These are phyloP conservation scores for Baccha elongata DNA, from an alignment of 2,888 invertebrate genomes.

Conservation along the genomic window DNA sequence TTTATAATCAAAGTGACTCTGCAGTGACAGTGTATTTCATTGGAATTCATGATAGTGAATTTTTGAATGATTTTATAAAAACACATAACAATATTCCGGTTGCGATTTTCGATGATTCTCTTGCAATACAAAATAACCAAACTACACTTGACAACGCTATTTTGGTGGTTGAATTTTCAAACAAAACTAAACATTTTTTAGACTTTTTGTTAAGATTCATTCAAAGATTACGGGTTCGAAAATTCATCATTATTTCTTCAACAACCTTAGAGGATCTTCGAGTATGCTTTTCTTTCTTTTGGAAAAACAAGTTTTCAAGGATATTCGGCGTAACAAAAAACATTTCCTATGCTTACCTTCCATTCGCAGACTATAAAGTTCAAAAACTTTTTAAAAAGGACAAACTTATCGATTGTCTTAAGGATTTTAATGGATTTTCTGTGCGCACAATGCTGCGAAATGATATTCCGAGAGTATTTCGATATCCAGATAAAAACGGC, in stretches of 20 bases:
- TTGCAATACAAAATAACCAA: neutral
- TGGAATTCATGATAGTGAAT: neutral
- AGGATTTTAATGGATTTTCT: conserved; percentile 35
- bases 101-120: neutral
- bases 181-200: neutral
- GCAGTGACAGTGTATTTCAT: conserved; percentile 24
- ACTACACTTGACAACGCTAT: neutral
- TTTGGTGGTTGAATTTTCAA: neutral
- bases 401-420: neutral
- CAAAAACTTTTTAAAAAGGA: neutral
- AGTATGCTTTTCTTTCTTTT: conserved; percentile 10
- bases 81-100: conserved; percentile 3
- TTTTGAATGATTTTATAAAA: conserved; percentile 5
- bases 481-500: conserved; percentile 13
- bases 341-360: conserved; percentile 3
- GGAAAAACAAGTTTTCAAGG: conserved; percentile 24
- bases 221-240: neutral
- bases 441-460: conserved; percentile 19
- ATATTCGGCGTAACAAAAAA: conserved; percentile 23
- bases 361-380: conserved; percentile 22
- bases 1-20: conserved; percentile 9
- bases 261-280: neutral
- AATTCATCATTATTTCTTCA: conserved; percentile 8
- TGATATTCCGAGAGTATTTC: conserved; percentile 33
- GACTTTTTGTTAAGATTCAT: neutral